Percentiles rank a stretch among this genome's conserved stretches.
These are phyloP conservation scores for Drosophila pseudotalamancana DNA, from an alignment of 2,888 invertebrate species.

Conservation along the genomic window DNA sequence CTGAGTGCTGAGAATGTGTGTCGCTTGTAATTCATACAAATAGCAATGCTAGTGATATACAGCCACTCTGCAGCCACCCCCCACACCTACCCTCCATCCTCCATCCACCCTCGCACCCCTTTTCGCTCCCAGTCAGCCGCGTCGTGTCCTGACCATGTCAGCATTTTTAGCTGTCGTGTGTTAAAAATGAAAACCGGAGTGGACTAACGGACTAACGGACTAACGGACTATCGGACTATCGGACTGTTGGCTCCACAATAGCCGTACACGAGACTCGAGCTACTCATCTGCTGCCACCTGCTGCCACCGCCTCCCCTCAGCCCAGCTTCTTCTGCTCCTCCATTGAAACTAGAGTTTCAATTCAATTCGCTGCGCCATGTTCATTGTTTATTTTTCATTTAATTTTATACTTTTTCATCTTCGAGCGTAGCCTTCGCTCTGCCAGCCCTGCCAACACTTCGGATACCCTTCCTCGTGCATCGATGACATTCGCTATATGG, in stretches of 20 bases:
- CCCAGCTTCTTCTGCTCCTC: neutral
- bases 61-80: neutral
- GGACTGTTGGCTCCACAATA: neutral
- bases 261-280: no score
- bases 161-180: constrained; percentile 67
- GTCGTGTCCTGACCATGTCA: constrained; percentile 61
- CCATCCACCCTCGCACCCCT: neutral
- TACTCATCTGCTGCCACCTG: constrained; percentile 13
- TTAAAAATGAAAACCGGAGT: constrained; percentile 65
- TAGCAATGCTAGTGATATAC: constrained; percentile 42
- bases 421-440: constrained; percentile 19
- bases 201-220: constrained; percentile 39
- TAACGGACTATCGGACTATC: constrained; percentile 34
- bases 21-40: constrained; percentile 73
- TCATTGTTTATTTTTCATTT: constrained; percentile 80
- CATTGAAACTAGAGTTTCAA: constrained; percentile 58
- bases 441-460: neutral
- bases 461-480: neutral
- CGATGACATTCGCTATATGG: constrained; percentile 4
- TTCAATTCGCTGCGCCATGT: constrained; percentile 73
- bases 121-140: neutral
- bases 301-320: constrained; percentile 1
- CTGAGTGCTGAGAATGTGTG: constrained; percentile 56
- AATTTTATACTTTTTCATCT: constrained; percentile 72
- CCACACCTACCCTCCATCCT: neutral